Base-by-base conservation (phyloP, 2,797 vertebrate species). In the Coilia nasus region DNA sequence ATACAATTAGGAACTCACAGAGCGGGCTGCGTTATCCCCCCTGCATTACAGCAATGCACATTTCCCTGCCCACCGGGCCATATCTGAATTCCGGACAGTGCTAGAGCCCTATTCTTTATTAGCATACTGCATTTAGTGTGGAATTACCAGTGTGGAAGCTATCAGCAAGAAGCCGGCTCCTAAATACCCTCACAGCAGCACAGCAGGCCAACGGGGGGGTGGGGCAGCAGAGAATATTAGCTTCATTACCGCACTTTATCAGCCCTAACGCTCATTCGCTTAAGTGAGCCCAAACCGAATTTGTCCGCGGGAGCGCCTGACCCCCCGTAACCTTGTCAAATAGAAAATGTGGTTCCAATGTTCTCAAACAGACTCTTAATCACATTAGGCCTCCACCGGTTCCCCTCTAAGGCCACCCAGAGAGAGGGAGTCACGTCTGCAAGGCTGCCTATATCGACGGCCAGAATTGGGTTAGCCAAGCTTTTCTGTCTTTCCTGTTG, bases 391-490 rank as follows among this genome's bases (percentile, higher is more conserved):
- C 28, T 60, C 64, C 47, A 64, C 67, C 82, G 81, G 41, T 41
- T 56, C 41, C 21, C 46, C 82, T 83, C 85, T 86, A 87, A 85
- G 86, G 83, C 83, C 82, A 84, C 83, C 62, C 10, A 21, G 47
- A 59, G 54, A 87, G 81, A 82, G 62, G 67, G 59, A 62, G 86
- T 84, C 86, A 82, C 47, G 80, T 82, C 84, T 78, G 35, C 44
- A 60, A 84, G 82, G 59, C 81, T 86, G 81, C 84, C 82, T 35
- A 57, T 88, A 87, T 87, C 82, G 87, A 90, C 87, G 83, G 86
- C 15, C 57, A 84, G 86, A 88, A n/a, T 46, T 83, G n/a, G 82
- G 87, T 89, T 86, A 89, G 84, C 83, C 50, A 81, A 54, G 81
- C 84, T 81, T 85, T 87, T 46, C 83, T 60, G 67, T 50, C 54